These are phyloP conservation scores for Meiosimyza decipiens DNA, from an alignment of 2,888 invertebrate species.

Conservation along the genomic window DNA sequence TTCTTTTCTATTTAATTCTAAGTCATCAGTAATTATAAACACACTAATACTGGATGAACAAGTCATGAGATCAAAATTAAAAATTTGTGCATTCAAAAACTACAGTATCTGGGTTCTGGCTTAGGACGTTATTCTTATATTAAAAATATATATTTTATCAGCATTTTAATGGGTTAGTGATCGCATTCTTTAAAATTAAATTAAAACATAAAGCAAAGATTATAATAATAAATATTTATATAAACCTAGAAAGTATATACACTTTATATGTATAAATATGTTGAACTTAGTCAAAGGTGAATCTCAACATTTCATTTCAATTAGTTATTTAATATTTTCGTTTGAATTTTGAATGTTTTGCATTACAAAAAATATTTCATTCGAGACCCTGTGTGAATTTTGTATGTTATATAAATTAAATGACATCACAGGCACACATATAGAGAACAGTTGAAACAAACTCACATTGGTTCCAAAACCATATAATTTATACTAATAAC, in stretches of 20 bases:
- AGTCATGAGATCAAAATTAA: too few relatives aligned
- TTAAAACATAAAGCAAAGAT: slow-evolving; percentile 1
- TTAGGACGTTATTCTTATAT: too few relatives aligned
- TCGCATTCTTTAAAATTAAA: neutral
- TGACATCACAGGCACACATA: neutral
- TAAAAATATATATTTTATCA: too few relatives aligned
- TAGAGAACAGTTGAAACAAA: neutral
- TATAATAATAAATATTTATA: slow-evolving; percentile 1
- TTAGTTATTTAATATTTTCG: neutral
- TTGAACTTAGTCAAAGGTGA: slow-evolving; percentile 19
- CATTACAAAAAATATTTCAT: neutral
- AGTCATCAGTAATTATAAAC: too few relatives aligned
- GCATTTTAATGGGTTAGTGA: too few relatives aligned
- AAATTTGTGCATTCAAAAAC: too few relatives aligned
- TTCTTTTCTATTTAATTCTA: too few relatives aligned
- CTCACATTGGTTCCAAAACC: neutral
- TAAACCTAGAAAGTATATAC: slow-evolving; percentile 1
- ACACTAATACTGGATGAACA: too few relatives aligned
- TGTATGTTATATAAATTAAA: neutral
- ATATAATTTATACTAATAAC: slow-evolving; percentile 25
- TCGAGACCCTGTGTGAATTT: neutral
- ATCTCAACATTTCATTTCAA: slow-evolving; percentile 8
- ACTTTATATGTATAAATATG: slow-evolving; percentile 1
- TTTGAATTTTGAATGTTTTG: neutral
- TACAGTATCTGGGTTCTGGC: too few relatives aligned